These are phyloP conservation scores for Spodoptera frugiperda DNA, from an alignment of 1,140 invertebrate genomes.

Conservation along the genomic window DNA sequence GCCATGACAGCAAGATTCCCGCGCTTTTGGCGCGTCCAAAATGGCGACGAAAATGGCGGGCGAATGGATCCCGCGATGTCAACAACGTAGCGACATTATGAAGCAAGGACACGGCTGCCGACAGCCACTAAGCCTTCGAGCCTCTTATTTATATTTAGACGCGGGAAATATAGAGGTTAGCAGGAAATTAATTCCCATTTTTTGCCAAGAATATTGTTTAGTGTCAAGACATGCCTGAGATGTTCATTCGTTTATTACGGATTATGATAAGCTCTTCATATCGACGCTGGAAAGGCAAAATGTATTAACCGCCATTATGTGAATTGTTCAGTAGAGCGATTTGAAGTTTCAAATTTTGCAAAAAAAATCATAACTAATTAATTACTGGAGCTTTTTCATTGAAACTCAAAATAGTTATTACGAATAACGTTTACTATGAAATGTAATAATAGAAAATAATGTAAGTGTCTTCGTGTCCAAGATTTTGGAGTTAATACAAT, in stretches of 20 bases:
- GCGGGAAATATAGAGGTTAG: constrained; percentile 69
- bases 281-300: too few species aligned
- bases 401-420: too few species aligned
- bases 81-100: constrained; percentile 73
- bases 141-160: constrained; percentile 74
- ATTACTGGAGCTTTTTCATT: too few species aligned
- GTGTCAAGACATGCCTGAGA: constrained; percentile 41
- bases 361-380: too few species aligned
- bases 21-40: constrained; percentile 74
- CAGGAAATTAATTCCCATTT: constrained; percentile 74
- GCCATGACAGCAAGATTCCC: constrained; percentile 77
- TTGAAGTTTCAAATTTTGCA: too few species aligned
- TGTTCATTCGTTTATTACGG: constrained; percentile 46
- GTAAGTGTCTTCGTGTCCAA: too few species aligned
- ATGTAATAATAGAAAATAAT: too few species aligned
- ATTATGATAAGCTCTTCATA: constrained; percentile 47
- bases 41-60: constrained; percentile 74
- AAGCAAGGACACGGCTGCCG: constrained; percentile 71
- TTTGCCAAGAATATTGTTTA: constrained; percentile 56
- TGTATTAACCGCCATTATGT: too few species aligned
- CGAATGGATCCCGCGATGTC: constrained; percentile 69
- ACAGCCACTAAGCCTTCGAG: constrained; percentile 78
- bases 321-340: too few species aligned
- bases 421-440: too few species aligned
- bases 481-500: too few species aligned